A percentile compares a stretch with the other conserved stretches of the same genome.
Evolutionary conservation across 2,888 invertebrate genomes (phyloP).

Genomic region (Blastobasis lacticolella): DNA sequence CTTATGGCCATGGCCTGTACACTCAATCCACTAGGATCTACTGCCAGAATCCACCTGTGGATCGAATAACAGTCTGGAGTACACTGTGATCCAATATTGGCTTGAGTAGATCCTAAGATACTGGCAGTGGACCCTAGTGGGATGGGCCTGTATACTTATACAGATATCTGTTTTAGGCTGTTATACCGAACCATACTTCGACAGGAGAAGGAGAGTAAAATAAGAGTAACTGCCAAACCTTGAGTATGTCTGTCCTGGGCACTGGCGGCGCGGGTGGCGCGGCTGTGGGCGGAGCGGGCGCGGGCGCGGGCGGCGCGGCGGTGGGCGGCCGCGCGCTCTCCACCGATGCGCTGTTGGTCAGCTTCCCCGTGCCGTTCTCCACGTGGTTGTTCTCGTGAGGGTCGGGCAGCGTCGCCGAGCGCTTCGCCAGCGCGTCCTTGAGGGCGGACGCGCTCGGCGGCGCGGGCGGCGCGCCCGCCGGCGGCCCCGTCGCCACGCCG

Average conservation of each 20-base stretch:
- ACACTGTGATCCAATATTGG: too few relatives aligned
- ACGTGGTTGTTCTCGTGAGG: conserved; percentile 64
- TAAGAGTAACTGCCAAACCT: conserved; percentile 30
- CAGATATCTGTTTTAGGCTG: too few relatives aligned
- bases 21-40: too few relatives aligned
- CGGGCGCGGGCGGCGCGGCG: conserved; percentile 56
- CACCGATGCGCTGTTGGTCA: conserved; percentile 59
- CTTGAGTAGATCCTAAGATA: too few relatives aligned
- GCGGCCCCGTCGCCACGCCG: conserved; percentile 61
- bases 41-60: too few relatives aligned
- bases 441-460: conserved; percentile 61
- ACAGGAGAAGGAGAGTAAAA: too few relatives aligned
- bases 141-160: too few relatives aligned
- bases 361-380: conserved; percentile 62
- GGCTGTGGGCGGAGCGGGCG: conserved; percentile 59
- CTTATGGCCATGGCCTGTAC: too few relatives aligned
- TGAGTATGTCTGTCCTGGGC: conserved; percentile 61
- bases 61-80: too few relatives aligned
- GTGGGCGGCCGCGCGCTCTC: conserved; percentile 54
- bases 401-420: conserved; percentile 60
- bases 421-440: conserved; percentile 65
- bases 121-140: too few relatives aligned
- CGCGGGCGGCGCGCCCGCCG: conserved; percentile 58
- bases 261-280: conserved; percentile 46
- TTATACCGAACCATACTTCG: too few relatives aligned